Evolutionary conservation across 2,113 vertebrate species (phyloP), one percentile per base, ranked within the genome.

Genomic region (Neoarius graeffei): DNA sequence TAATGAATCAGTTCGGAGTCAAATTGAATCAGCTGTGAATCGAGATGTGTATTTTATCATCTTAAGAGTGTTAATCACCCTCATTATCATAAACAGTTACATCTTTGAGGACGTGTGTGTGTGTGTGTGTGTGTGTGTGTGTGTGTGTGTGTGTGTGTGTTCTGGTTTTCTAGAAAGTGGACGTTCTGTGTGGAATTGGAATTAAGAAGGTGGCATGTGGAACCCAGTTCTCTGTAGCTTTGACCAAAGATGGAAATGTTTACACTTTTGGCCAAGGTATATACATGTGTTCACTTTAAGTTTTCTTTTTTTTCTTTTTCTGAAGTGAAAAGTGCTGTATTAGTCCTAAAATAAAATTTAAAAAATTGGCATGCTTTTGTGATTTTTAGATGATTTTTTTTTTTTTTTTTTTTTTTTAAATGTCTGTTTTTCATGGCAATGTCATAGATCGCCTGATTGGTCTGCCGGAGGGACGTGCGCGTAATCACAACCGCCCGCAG

Each of bases 241-340:
- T 96, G 84, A 93, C 92, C 83, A 93, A 91, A 85, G 95, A 96
- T 90, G 96, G 96, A 90, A 94, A 93, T 50, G 94, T 96, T 83
- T 96, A 95, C 94, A 96, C 95, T 11, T 96, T 96, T 93, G 96
- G 96, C 83, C 95, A 96, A 94, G 95, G 95, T 96, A 93, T 48
- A 5, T 1, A 52, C 5, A 1, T 4, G 0, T 83, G 48, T 59
- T 52, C 52, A 23, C 35, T 20, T 83, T n/a, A 1, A 10, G 57
- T 11, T 60, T 60, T 59, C 0, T 35, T 35, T 35, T 35, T 35
- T 35, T 35, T 35, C 35, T 9, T 19, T 81, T 35, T n/a, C 66
- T 67, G 13, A 56, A 27, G 7, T 54, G 6, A 56, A 81, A 27
- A 19, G 7, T 30, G 54, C n/a, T 30, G 7, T 5, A 52, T 50